Percentiles rank a stretch among this genome's conserved stretches.
phyloP scores from a whole-genome alignment of 2,113 vertebrate species.

The Nibea albiflora region DNA sequence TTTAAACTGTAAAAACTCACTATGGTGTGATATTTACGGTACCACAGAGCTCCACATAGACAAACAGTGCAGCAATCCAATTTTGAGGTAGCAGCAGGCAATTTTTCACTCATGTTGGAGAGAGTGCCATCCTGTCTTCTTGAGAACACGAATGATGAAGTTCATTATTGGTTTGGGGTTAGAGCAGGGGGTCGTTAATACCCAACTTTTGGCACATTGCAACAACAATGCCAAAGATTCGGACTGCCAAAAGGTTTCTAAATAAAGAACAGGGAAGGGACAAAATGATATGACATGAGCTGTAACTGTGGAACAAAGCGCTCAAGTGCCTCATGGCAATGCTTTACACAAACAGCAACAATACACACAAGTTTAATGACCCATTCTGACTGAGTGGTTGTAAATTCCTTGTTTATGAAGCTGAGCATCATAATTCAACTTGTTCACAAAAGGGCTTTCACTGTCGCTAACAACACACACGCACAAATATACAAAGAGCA shows the following conservation, averaged over 20 bases:
- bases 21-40: background rate
- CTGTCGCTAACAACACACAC: conserved; percentile 35
- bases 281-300: conserved; percentile 67
- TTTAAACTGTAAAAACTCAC: background rate
- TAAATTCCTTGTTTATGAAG: conserved; percentile 76
- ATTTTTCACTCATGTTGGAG: conserved; percentile 2
- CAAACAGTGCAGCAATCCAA: background rate
- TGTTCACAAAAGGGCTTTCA: conserved; percentile 73
- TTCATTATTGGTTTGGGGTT: conserved; percentile 48
- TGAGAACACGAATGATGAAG: conserved; percentile 25
- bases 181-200: conserved; percentile 32
- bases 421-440: conserved; percentile 55
- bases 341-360: conserved; percentile 65
- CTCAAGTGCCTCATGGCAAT: conserved; percentile 58
- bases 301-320: conserved; percentile 63
- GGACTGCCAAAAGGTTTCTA: conserved; percentile 57
- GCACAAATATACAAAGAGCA: conserved; percentile 17
- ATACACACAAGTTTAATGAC: conserved; percentile 66
- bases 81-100: conserved; percentile 2
- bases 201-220: conserved; percentile 43
- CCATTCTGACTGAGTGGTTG: conserved; percentile 68
- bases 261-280: conserved; percentile 51
- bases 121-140: background rate
- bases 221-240: conserved; percentile 49
- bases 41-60: background rate